Base-by-base conservation (phyloP, 2,113 vertebrate species). In the Odontophorus gujanensis region DNA sequence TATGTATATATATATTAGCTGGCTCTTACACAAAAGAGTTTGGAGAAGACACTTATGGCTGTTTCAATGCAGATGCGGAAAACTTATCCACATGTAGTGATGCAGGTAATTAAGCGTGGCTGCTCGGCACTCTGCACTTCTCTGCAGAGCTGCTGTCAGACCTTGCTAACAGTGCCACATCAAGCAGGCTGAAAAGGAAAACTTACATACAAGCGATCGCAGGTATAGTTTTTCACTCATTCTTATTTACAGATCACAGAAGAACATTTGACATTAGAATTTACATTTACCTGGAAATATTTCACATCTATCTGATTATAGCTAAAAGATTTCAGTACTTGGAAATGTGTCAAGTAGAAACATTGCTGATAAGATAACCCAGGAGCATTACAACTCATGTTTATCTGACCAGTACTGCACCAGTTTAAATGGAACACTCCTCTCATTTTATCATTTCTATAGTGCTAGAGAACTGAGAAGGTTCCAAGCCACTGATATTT, bases 361-460 rank as follows among this genome's bases (percentile, higher is more conserved):
- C 58, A 43, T 59, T 59, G 57, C 72, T 40, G 62, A 91, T 78
- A 55, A 79, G 65, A 45, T 38, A 86, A 77, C 34, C 42, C 58
- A 79, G 19, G 21, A 85, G 65, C 17, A 30, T 69, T 30, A 65
- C 25, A 85, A 82, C 36, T 73, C 30, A 24, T 57, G n/a, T 42
- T 84, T 89, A 40, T 66, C 93, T 93, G 89, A 83, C 25, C 63
- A 81, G 61, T 62, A 59, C 6, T 79, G 34, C 20, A 69, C 30
- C 32, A 40, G 24, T 86, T 92, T 76, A 93, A 93, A 78, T 12
- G 28, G 62, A 95, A 85, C 92, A 81, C 65, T 78, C 53, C 72
- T 94, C 77, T 82, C 59, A 43, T 93, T 95, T 85, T 26, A 93
- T 93, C 61, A 90, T 83, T 89, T 94, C 65, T 95, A 89, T 67